phyloP scores from a whole-genome alignment of 2,888 invertebrate species.

The Drosophila mimica region DNA sequence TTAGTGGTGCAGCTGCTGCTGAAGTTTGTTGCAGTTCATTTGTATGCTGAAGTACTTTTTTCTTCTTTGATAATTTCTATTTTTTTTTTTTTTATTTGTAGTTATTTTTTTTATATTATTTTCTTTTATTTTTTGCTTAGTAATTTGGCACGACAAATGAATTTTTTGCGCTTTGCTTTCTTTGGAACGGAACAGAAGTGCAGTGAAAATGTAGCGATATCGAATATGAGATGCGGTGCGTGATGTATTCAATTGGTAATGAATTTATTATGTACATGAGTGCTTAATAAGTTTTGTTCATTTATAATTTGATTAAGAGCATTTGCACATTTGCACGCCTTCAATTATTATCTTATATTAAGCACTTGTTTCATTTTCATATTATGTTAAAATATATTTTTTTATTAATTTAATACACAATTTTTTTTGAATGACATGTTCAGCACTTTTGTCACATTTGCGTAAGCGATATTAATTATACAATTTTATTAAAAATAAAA shows the following conservation, averaged over 20 bases:
- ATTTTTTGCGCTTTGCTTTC: slow-evolving; percentile 55
- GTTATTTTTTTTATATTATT: slow-evolving; percentile 12
- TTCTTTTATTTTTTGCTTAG: slow-evolving; percentile 31
- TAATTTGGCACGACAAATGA: slow-evolving; percentile 66
- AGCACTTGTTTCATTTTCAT: background rate
- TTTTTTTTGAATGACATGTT: slow-evolving; percentile 30
- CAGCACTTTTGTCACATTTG: slow-evolving; percentile 38
- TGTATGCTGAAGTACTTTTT: slow-evolving; percentile 62
- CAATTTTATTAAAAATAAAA: slow-evolving; percentile 58
- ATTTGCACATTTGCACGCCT: slow-evolving; percentile 18
- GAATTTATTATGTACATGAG: slow-evolving; percentile 18
- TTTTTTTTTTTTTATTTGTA: slow-evolving; percentile 21
- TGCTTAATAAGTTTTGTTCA: background rate
- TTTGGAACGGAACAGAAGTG: slow-evolving; percentile 48
- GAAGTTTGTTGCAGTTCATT: slow-evolving; percentile 80
- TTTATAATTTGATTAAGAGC: slow-evolving; percentile 9
- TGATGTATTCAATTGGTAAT: slow-evolving; percentile 60
- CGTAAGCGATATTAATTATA: slow-evolving; percentile 23
- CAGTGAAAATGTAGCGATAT: slow-evolving; percentile 49
- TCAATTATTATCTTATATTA: background rate
- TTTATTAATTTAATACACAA: slow-evolving; percentile 12
- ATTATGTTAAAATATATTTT: slow-evolving; percentile 4
- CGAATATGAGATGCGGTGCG: slow-evolving; percentile 62
- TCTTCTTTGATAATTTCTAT: slow-evolving; percentile 39
- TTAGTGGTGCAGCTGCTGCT: slow-evolving; percentile 55